Percentiles rank a stretch among this genome's conserved stretches.
Conservation (phyloP, 1,140 invertebrate species). For the Drosophila saltans region DNA sequence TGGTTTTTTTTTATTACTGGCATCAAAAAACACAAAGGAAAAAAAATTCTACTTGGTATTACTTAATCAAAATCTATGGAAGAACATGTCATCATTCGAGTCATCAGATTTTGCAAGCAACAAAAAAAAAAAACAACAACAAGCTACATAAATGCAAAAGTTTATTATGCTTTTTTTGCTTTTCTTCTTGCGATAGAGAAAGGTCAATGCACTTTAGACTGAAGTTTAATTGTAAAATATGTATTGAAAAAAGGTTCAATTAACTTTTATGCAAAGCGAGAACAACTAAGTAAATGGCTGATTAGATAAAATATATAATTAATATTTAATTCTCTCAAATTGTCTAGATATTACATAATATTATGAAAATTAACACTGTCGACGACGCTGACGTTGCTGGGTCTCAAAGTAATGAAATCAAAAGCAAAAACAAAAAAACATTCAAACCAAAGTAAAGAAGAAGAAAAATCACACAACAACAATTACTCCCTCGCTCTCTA, state of each 20-base stretch:
- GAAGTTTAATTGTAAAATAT: constrained; percentile 8
- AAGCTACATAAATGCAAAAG: too few relatives aligned
- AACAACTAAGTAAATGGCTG: neutral
- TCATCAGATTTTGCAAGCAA: constrained; percentile 5
- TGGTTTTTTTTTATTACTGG: constrained; percentile 18
- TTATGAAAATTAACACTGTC: constrained; percentile 81
- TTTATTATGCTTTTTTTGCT: neutral
- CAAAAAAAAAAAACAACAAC: too few relatives aligned
- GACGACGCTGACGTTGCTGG: constrained; percentile 50
- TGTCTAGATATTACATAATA: constrained; percentile 72
- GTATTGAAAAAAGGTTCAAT: neutral
- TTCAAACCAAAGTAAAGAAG: neutral
- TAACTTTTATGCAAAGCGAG: neutral
- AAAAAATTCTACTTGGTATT: constrained; percentile 48
- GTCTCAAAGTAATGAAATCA: constrained; percentile 74
- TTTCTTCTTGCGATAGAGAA: constrained; percentile 1
- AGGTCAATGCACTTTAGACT: constrained; percentile 12
- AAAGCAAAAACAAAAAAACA: constrained; percentile 63
- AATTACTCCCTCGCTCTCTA: neutral
- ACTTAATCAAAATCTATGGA: constrained; percentile 40
- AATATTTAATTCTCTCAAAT: constrained; percentile 1
- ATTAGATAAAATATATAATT: constrained; percentile 8
- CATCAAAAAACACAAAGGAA: constrained; percentile 18
- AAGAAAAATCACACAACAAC: constrained; percentile 16
- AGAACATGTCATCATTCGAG: constrained; percentile 8